phyloP scores from a whole-genome alignment of 2,888 invertebrate genomes.

The Mimachlamys varia region DNA sequence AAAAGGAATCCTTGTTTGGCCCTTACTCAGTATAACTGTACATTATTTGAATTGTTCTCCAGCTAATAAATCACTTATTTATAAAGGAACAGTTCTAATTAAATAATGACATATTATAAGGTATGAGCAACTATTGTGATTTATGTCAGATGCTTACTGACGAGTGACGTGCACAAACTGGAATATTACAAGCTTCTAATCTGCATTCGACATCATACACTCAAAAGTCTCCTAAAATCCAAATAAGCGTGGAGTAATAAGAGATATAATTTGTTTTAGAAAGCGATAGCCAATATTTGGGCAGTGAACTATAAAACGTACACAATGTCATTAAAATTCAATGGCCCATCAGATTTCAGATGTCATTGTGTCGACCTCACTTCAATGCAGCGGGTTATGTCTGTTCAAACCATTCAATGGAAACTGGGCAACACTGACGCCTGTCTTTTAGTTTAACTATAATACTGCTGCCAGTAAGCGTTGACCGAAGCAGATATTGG shows the following conservation, averaged over 20 bases:
- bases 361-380: slow-evolving; percentile 36
- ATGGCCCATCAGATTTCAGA: slow-evolving; percentile 36
- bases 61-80: background rate
- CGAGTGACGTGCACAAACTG: background rate
- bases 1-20: background rate
- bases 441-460: background rate
- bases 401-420: slow-evolving; percentile 33
- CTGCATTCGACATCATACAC: slow-evolving; percentile 18
- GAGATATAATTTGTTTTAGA: slow-evolving; percentile 31
- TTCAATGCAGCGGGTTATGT: slow-evolving; percentile 36
- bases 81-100: background rate
- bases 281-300: slow-evolving; percentile 36
- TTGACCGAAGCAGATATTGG: background rate
- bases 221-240: background rate
- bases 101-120: background rate
- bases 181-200: background rate
- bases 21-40: background rate
- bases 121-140: background rate
- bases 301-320: slow-evolving; percentile 33
- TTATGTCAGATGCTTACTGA: background rate
- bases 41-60: background rate
- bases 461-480: background rate
- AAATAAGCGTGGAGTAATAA: slow-evolving; percentile 34
- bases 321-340: slow-evolving; percentile 36
- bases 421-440: slow-evolving; percentile 11